Evolutionary conservation across 2,888 invertebrate genomes (phyloP), one percentile per base, ranked within the genome.

Genomic region (Chaitophorus viminalis): DNA sequence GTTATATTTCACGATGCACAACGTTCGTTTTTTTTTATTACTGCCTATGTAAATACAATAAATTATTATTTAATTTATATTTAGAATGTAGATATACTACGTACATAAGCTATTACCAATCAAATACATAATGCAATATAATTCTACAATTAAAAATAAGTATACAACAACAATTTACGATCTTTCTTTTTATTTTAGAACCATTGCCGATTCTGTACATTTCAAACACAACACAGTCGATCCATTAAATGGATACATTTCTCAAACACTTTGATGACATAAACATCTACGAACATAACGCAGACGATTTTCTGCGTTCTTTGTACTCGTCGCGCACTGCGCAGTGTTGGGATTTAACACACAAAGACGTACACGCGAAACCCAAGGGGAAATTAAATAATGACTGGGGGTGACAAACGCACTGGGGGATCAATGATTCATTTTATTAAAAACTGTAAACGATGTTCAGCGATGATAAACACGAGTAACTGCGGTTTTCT

Each of bases 401-500:
- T n/a, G 65, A 81, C 65, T 31, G 46, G 9, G 31, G 76, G 84
- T 60, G 65, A 84, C 39, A 76, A 84, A 84, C 65, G 39, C 65
- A 39, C 39, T 46, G 36, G 33, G 65, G 84, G 31, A 68, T 77
- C 76, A 77, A 77, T n/a, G 84, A 85, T 85, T 77, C 76, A 52
- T 85, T 85, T 85, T 77, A 68, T 85, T 85, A 85, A 84, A 85
- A 85, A 68, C 68, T 18, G 68, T 85, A 77, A 85, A 85, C 76
- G 46, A 68, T 68, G 9, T 65, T 75, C 54, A 46, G 8, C 68
- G 21, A 36, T 31, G 70, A 82, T 70, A 82, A 82, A 82, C 46
- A 70, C 70, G 60, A 70, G 21, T 39, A 36, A 33, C 17, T 31
- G 52, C 54, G 70, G 60, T 60, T 60, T 60, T 60, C 25, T 60